phyloP scores from a whole-genome alignment of 2,797 vertebrate species.

The Hypotaenidia okinawae region DNA sequence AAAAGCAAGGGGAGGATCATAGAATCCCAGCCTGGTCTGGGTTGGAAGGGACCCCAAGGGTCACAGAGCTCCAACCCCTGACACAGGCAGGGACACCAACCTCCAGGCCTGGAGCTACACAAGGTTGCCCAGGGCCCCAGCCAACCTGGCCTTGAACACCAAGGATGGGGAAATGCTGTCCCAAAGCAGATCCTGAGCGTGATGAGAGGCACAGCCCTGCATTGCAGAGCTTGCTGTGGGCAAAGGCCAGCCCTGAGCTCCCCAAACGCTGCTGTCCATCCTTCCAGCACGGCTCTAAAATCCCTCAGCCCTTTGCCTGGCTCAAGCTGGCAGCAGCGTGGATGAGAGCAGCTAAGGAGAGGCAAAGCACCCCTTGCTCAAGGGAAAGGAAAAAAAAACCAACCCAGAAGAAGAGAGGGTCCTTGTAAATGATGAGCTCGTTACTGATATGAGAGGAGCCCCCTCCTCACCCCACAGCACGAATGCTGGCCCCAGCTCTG shows the following conservation, averaged over 20 bases:
- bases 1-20: too few species aligned
- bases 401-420: background rate
- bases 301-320: background rate
- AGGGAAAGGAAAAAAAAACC: accelerated
- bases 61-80: too few species aligned
- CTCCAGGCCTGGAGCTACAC: too few species aligned
- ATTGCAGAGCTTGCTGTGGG: background rate
- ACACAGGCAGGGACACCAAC: too few species aligned
- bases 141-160: too few species aligned
- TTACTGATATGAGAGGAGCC: background rate
- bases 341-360: background rate
- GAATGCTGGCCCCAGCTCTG: background rate
- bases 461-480: background rate
- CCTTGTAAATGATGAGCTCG: constrained; percentile 1
- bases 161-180: background rate
- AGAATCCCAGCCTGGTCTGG: too few species aligned
- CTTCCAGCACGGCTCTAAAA: background rate
- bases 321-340: background rate
- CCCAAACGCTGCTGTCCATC: background rate
- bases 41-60: too few species aligned
- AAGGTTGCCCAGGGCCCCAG: too few species aligned
- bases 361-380: background rate
- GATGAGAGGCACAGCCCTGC: accelerated
- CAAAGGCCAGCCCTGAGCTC: background rate
- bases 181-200: accelerated